Base-by-base conservation (phyloP, 1,140 invertebrate species). In the Drosophila busckii region DNA sequence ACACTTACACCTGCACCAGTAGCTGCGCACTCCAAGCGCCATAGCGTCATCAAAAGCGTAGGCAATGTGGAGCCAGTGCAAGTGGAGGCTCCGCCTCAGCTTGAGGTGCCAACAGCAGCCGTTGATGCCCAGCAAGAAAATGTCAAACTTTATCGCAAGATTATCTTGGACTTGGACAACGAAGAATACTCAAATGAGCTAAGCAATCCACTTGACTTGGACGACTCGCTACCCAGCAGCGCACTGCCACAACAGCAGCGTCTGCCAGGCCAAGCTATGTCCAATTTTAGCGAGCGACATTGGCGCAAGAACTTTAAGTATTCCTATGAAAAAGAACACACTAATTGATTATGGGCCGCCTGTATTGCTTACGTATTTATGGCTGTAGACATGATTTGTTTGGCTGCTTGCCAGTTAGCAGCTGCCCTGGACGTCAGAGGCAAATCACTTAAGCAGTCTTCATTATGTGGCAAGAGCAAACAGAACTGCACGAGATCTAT, bases 21-120 rank as follows among this genome's bases (percentile, higher is more conserved):
- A 8, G 41, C 63, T 4, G 37, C 22, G 15, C 38, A 3, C 15
- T 25, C 0, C 45, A 55, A 17, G 4, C 46, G 62, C 2, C 59
- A 80, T 12, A 75, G 75, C 8, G 84, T 86, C 7, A 86, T 86
- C 4, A 60, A 69, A 20, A 84, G 78, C 12, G 65, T 86, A 4
- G 84, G 84, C 5, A 86, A 86, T 40, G 84, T 83, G 4, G 46
- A 73, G 26, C 83, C 83, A 15, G 68, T 85, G 2, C n/a, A n/a
- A n/a, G 38, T 41, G 19, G 12, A 78, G 7, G 34, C 34, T 0
- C 3, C 34, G 9, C 8, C 19, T 19, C 13, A 48, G 8, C 46
- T 31, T 1, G 22, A 55, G 0, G n/a, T 31, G 1, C 10, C 32
- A 8, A 10, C 31, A 16, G 2, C 46, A n/a, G 20, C 13, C 13